phyloP scores from a whole-genome alignment of 1,140 invertebrate species.

The Habropoda laboriosa region DNA sequence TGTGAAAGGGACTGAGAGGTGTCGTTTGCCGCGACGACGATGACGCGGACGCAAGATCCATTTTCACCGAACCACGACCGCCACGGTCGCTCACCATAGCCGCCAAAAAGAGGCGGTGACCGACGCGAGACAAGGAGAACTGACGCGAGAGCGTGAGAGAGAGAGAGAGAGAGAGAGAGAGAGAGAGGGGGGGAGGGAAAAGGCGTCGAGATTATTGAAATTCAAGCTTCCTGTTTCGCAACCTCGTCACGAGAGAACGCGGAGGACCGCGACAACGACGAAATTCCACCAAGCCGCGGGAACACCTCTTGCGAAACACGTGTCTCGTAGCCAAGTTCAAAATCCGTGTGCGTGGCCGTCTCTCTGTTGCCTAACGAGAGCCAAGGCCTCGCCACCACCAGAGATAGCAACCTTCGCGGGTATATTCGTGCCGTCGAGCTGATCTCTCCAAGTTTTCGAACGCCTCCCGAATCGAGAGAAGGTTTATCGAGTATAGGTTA shows the following conservation, averaged over 20 bases:
- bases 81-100: constrained; percentile 6
- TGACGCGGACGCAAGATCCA: constrained; percentile 41
- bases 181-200: background rate
- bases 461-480: too few relatives aligned
- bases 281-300: constrained; percentile 38
- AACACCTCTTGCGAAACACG: constrained; percentile 43
- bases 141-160: background rate
- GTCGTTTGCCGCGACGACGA: constrained; percentile 21
- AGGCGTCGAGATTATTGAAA: constrained; percentile 42
- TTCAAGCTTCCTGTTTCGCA: constrained; percentile 51
- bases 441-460: background rate
- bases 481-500: too few relatives aligned
- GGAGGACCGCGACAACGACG: constrained; percentile 18
- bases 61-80: constrained; percentile 34
- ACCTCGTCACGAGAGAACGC: constrained; percentile 29
- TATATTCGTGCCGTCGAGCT: background rate
- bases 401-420: constrained; percentile 24
- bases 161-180: too few relatives aligned
- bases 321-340: constrained; percentile 47
- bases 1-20: constrained; percentile 50
- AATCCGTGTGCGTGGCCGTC: constrained; percentile 37
- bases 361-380: too few relatives aligned
- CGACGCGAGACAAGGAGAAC: background rate
- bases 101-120: too few relatives aligned
- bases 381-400: too few relatives aligned